Evolutionary conservation across 2,888 invertebrate genomes (phyloP).

Genomic region (Notodonta ziczac): DNA sequence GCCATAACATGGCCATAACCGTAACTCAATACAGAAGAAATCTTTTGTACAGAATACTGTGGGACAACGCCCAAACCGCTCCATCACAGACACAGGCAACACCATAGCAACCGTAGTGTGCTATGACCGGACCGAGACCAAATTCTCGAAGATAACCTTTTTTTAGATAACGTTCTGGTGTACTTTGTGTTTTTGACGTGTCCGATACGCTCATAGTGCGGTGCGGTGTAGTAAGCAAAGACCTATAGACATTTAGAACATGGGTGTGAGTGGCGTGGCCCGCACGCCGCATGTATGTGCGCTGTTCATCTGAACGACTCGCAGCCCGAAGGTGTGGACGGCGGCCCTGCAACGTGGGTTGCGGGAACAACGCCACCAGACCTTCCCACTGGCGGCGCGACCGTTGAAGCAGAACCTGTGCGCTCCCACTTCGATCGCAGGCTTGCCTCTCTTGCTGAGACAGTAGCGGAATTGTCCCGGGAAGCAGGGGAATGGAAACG

Average conservation of each 20-base stretch:
- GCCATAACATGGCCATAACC: too few relatives aligned
- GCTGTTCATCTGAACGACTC: conserved; percentile 81
- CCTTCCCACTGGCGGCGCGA: conserved; percentile 78
- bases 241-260: conserved; percentile 59
- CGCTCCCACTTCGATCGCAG: conserved; percentile 79
- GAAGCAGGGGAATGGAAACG: conserved; percentile 79
- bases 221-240: background rate
- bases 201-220: too few relatives aligned
- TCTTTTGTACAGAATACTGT: too few relatives aligned
- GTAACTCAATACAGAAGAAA: too few relatives aligned
- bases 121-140: too few relatives aligned
- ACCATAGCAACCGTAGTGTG: too few relatives aligned
- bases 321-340: conserved; percentile 77
- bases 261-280: conserved; percentile 76
- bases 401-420: conserved; percentile 81
- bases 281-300: conserved; percentile 80
- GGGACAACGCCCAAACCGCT: too few relatives aligned
- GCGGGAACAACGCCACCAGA: conserved; percentile 81
- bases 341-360: conserved; percentile 80
- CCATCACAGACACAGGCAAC: too few relatives aligned
- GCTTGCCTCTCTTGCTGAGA: conserved; percentile 78
- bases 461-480: conserved; percentile 81
- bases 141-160: too few relatives aligned
- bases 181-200: too few relatives aligned
- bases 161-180: too few relatives aligned